Evolutionary conservation across 2,113 vertebrate species (phyloP), one percentile per base, ranked within the genome.

Genomic region (human): DNA sequence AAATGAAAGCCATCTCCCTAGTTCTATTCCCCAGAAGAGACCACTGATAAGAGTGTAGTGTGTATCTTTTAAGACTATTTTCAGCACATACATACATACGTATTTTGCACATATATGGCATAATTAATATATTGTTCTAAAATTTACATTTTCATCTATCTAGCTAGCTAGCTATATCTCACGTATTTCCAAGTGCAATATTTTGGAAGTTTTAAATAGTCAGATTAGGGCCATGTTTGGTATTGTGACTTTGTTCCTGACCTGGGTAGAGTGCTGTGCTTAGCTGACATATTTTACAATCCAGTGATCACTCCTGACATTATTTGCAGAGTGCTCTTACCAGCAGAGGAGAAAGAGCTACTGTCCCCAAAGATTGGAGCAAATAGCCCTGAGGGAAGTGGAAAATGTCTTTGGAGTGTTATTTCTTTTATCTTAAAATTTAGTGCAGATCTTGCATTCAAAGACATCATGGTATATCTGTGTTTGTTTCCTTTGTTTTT

Each of bases 371-470:
- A 75, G 91, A 9, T 30, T 55, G 50, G n/a, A 94, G n/a, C 45
- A 7, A 70, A 20, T 79, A 50, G 38, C n/a, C 59, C 48, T 72
- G 75, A 86, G 30, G 45, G 9, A 96, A 88, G 40, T 68, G 57
- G 27, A 92, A 52, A 80, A 48, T 40, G 8, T 55, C 73, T 57
- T 76, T 94, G 57, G 30, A 86, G 25, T 84, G 72, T 75, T 94
- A 40, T 14, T 83, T 68, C 30, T 89, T 85, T 93, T 55, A 57
- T 89, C 17, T 90, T 93, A 90, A 92, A 94, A 90, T 25, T 86
- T 70, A 70, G 25, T 86, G 13, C 11, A 80, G 20, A 87, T 87
- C 25, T 96, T 94, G n/a, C 38, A 57, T 76, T 89, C 70, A n/a
- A 59, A 95, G 70, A 75, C 78, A n/a, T 13, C 14, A 52, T 6